These are phyloP conservation scores for Chrysolina oricalcia DNA, from an alignment of 2,888 invertebrate species.

Conservation along the genomic window DNA sequence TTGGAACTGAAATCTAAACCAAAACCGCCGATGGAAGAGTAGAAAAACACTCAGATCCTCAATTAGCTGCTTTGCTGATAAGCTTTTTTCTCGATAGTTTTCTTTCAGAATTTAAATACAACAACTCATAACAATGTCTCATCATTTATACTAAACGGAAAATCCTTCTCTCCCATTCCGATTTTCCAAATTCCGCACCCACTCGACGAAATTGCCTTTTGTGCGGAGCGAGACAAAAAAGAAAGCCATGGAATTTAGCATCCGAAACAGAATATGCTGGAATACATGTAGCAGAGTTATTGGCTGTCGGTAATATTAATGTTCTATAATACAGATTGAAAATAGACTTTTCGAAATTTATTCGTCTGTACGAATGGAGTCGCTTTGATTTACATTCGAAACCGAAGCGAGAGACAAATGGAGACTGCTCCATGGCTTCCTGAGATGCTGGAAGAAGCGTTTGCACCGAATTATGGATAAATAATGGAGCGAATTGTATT, in stretches of 20 bases:
- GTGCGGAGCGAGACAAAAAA: constrained; percentile 33
- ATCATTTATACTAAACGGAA: constrained; percentile 39
- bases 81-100: background rate
- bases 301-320: constrained; percentile 68
- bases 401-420: constrained; percentile 64
- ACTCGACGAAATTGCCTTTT: constrained; percentile 39
- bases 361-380: constrained; percentile 65
- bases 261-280: constrained; percentile 64
- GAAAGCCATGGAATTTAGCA: constrained; percentile 59
- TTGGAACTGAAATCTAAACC: no score
- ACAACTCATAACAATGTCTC: constrained; percentile 30
- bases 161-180: constrained; percentile 36
- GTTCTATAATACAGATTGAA: constrained; percentile 67
- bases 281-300: constrained; percentile 67
- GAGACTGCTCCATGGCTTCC: constrained; percentile 49
- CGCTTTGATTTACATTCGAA: constrained; percentile 64
- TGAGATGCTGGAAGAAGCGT: constrained; percentile 43
- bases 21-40: no score
- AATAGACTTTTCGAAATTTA: constrained; percentile 68
- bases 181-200: constrained; percentile 39
- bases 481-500: constrained; percentile 51
- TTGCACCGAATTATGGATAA: constrained; percentile 48
- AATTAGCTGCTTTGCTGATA: no score
- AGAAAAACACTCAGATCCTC: no score
- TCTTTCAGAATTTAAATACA: background rate